Conservation (phyloP, 1,140 invertebrate genomes). For the Steinernema khuongi region DNA sequence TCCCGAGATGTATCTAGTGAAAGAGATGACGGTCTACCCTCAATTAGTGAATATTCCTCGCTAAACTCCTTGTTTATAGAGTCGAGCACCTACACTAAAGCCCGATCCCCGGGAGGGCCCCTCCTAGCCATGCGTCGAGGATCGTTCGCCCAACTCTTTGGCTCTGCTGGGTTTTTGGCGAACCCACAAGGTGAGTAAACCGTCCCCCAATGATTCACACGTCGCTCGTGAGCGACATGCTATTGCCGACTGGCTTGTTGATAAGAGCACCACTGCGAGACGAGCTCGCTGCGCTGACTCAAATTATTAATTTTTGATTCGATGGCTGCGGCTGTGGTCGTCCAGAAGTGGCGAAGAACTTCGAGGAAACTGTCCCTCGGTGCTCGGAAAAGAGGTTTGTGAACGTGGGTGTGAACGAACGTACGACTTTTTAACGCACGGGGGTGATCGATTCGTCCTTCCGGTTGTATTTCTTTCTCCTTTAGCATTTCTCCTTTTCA, state of each 20-base stretch:
- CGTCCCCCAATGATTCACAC: neutral
- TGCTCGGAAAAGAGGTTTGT: slow-evolving; percentile 1
- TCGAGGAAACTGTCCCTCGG: neutral
- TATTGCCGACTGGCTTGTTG: slow-evolving; percentile 2
- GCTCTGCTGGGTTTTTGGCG: neutral
- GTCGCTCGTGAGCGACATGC: neutral
- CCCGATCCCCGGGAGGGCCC: neutral
- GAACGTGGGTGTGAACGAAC: neutral
- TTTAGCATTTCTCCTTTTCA: neutral
- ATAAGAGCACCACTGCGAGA: slow-evolving; percentile 8
- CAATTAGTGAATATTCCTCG: neutral
- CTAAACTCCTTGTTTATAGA: neutral
- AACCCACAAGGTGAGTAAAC: neutral
- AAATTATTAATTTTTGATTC: slow-evolving; percentile 13
- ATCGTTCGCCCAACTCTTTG: neutral
- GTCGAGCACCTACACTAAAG: neutral
- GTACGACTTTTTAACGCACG: neutral
- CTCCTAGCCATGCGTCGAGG: neutral
- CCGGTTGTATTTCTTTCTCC: neutral
- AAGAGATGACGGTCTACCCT: neutral
- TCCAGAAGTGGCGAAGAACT: neutral
- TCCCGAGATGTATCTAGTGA: neutral
- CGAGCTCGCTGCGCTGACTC: neutral
- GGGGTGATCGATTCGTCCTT: slow-evolving; percentile 8
- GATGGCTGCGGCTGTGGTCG: neutral